Evolutionary conservation across 2,113 vertebrate species (phyloP).

Genomic region (Mastomys coucha): DNA sequence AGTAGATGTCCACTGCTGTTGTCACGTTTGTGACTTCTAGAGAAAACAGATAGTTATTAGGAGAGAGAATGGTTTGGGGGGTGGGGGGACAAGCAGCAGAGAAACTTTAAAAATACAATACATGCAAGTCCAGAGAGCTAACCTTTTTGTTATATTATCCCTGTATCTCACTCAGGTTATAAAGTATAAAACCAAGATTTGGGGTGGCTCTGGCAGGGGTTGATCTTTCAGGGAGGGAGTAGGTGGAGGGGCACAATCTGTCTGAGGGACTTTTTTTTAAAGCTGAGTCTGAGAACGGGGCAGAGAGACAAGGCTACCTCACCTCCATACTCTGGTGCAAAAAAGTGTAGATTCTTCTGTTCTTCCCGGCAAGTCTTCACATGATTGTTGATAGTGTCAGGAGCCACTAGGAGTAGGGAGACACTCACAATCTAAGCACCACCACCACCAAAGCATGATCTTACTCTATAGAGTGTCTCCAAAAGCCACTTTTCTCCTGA

Average conservation of each 20-base stretch:
- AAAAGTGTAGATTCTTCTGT: slow-evolving; percentile 99
- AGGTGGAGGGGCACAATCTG: not conserved
- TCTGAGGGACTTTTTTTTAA: not conserved
- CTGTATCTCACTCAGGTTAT: not conserved
- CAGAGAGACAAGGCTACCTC: slow-evolving; percentile 54
- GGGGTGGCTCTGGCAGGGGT: not conserved
- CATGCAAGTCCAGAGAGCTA: not conserved
- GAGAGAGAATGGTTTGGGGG: not conserved
- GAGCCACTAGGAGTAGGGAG: slow-evolving; percentile 92
- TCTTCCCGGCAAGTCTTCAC: slow-evolving; percentile 99
- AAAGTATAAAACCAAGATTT: not conserved
- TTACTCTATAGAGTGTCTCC: slow-evolving; percentile 63
- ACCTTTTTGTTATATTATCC: not conserved
- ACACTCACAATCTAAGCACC: slow-evolving; percentile 68
- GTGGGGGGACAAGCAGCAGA: not conserved
- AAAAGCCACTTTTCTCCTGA: not conserved
- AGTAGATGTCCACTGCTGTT: slow-evolving; percentile 99
- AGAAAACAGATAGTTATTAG: slow-evolving; percentile 70
- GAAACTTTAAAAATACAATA: not conserved
- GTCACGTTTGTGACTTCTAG: slow-evolving; percentile 95
- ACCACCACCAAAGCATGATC: slow-evolving; percentile 47
- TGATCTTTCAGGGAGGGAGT: not conserved
- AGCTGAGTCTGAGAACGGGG: not conserved
- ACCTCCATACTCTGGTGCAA: slow-evolving; percentile 99
- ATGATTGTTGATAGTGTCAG: slow-evolving; percentile 99